A percentile compares a stretch with the other conserved stretches of the same genome.
Conservation (phyloP, 1,140 invertebrate genomes). For the Drosophila setifemur region DNA sequence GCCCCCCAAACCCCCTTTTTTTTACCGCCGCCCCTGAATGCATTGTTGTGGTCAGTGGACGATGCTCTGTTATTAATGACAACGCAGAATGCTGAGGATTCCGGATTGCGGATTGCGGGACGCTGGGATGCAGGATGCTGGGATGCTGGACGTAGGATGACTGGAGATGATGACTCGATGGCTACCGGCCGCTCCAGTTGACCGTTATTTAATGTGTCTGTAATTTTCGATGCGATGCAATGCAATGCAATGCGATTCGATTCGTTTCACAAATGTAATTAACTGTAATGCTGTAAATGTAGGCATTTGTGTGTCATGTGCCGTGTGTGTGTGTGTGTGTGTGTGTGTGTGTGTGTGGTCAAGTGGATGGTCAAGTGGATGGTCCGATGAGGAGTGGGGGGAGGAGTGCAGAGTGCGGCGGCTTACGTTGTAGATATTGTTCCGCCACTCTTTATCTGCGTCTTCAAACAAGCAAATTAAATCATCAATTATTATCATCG, state of each 20-base stretch:
- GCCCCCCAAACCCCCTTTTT: conserved; percentile 15
- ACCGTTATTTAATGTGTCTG: conserved; percentile 75
- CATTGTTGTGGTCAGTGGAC: conserved; percentile 35
- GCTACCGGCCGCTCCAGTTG: conserved; percentile 47
- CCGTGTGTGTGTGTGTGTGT: background rate
- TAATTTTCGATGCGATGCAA: conserved; percentile 65
- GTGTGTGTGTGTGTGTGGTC: background rate
- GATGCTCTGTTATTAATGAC: conserved; percentile 74
- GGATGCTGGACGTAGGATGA: background rate
- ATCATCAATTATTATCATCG: conserved; percentile 64
- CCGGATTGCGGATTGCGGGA: conserved; percentile 3
- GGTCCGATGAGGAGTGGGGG: background rate
- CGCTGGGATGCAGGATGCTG: background rate
- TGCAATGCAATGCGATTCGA: conserved; percentile 43
- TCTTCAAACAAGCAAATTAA: conserved; percentile 73
- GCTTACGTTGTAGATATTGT: no score
- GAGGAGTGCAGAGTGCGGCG: no score
- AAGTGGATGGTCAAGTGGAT: conserved; percentile 38
- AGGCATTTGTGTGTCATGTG: conserved; percentile 3
- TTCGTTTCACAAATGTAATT: conserved; percentile 69
- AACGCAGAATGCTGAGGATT: conserved; percentile 35
- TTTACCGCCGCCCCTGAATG: background rate
- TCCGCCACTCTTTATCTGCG: conserved; percentile 34
- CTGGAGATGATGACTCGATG: conserved; percentile 10
- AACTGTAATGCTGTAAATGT: conserved; percentile 59